Evolutionary conservation across 2,797 vertebrate genomes (phyloP).

Genomic region (Enteromius argenteus): DNA sequence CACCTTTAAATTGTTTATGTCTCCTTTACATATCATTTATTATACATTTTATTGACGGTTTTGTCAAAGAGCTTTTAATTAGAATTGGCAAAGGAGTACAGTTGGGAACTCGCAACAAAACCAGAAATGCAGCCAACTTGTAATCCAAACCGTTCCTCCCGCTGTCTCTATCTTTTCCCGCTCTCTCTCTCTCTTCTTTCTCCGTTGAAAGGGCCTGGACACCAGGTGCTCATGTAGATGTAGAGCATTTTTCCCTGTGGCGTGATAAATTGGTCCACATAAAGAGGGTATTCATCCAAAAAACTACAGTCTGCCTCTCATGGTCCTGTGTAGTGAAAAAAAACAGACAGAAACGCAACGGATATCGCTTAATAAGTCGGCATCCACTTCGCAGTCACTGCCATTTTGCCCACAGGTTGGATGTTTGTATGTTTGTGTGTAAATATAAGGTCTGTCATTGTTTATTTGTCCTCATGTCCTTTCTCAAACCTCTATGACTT

Average conservation of each 20-base stretch:
- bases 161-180: background rate
- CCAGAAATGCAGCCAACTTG: conserved; percentile 37
- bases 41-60: conserved; percentile 45
- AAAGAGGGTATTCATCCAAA: conserved; percentile 85
- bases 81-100: conserved; percentile 24
- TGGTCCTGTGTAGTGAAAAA: conserved; percentile 73
- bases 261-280: conserved; percentile 85
- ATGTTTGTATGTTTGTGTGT: background rate
- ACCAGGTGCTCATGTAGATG: conserved; percentile 81
- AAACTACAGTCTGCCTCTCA: conserved; percentile 77
- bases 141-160: conserved; percentile 38
- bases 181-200: conserved; percentile 34
- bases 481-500: background rate
- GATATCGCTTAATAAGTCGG: conserved; percentile 58
- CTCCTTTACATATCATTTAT: conserved; percentile 51
- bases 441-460: background rate
- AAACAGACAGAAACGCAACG: conserved; percentile 58
- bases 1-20: conserved; percentile 53
- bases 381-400: conserved; percentile 42
- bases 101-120: conserved; percentile 32
- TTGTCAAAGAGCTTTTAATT: conserved; percentile 53
- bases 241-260: conserved; percentile 84
- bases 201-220: conserved; percentile 79
- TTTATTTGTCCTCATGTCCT: background rate
- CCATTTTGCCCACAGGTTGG: conserved; percentile 43